Evolutionary conservation across 64 coral and sea anemone genomes (phyloP), one percentile per base, ranked within the genome.

Genomic region (Stichodactyla mertensii): DNA sequence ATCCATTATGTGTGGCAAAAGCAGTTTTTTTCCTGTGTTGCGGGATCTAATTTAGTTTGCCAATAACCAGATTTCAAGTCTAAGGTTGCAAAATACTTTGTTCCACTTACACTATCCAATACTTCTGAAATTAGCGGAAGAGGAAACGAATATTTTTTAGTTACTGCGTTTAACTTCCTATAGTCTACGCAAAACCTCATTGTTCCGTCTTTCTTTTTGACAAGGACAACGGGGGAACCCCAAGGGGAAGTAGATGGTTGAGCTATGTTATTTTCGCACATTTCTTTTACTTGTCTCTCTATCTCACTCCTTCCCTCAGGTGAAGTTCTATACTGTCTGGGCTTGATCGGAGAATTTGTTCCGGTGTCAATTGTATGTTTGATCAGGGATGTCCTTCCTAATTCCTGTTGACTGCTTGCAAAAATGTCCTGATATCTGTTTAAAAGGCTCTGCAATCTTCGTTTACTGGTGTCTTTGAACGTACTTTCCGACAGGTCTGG

Each of bases 51-150:
- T 78, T 92, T 61, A 1, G 88, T 81, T 60, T 88, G 90, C 90
- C 90, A 92, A 16, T 87, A 92, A 2, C 90, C 90, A 0, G 67
- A 83, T 19, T 23, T 61, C 3, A 92, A 55, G 77, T 92, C 85
- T 24, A 87, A 55, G 5, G 16, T 83, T 4, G 90, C 77, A n/a
- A 92, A 87, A 36, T 59, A 56, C 13, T 57, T 56, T n/a, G 90
- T 71, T 7, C 55, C 86, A 58, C 19, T 4, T 0, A 89, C n/a
- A 0, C 45, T 22, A 77, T 93, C 92, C 10, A 93, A 53, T 7
- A 54, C 82, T 4, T 93, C 92, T 0, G 78, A 27, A 18, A 93
- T 86, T 1, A 52, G 54, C 31, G 87, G 92, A 4, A 93, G 52
- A 6, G 92, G 92, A 61, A 83, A 91, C 0, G 71, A 86, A 56